phyloP scores from a whole-genome alignment of 2,113 vertebrate species.

The Hyla sarda region DNA sequence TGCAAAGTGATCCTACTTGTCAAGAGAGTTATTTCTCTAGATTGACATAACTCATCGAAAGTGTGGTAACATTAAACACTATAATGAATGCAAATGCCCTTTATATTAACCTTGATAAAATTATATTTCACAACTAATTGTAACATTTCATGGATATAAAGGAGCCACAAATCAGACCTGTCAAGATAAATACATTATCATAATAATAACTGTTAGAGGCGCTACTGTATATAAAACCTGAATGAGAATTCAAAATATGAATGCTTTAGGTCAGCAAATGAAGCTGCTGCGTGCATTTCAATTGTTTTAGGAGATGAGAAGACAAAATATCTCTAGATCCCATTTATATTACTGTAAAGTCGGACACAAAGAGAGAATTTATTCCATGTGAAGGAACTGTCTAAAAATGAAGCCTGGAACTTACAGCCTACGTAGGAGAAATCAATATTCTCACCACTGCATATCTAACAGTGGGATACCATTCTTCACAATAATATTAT shows the following conservation, averaged over 20 bases:
- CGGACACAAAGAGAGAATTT: conserved; percentile 28
- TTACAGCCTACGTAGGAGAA: conserved; percentile 42
- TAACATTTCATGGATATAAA: conserved; percentile 12
- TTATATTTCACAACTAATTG: conserved; percentile 14
- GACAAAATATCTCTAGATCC: background rate
- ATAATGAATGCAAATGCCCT: background rate
- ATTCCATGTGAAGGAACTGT: conserved; percentile 30
- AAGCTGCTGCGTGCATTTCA: conserved; percentile 35
- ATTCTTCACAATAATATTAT: conserved; percentile 57
- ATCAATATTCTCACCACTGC: conserved; percentile 52
- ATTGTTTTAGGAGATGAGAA: conserved; percentile 36
- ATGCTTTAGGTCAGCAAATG: conserved; percentile 25
- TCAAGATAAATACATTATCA: conserved; percentile 24
- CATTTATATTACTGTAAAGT: conserved; percentile 49
- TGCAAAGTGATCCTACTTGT: background rate
- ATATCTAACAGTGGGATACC: conserved; percentile 44
- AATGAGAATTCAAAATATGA: background rate
- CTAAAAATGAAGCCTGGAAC: conserved; percentile 18
- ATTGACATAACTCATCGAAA: conserved; percentile 13
- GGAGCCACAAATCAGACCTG: conserved; percentile 1
- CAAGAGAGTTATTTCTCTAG: background rate
- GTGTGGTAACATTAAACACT: background rate
- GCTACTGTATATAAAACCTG: conserved; percentile 5
- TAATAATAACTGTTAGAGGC: conserved; percentile 8
- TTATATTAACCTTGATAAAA: conserved; percentile 12